Conservation (phyloP, 1,140 invertebrate species). For the Dendrolimus kikuchii region DNA sequence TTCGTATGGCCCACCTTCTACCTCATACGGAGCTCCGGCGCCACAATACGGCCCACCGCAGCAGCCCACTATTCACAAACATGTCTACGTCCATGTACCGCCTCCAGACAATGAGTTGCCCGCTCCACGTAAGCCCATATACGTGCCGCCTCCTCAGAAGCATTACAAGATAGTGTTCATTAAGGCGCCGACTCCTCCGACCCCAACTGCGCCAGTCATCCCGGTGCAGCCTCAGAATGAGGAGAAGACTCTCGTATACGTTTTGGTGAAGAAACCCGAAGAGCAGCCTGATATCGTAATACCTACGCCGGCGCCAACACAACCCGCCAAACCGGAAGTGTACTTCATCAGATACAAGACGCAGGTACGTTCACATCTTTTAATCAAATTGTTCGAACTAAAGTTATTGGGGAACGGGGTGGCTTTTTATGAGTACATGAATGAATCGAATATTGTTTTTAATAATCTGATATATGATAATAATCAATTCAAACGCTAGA, state of each 20-base stretch:
- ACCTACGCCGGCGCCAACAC: slow-evolving; percentile 84
- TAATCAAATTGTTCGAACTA: no score
- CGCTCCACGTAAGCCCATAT: slow-evolving; percentile 75
- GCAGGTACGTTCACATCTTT: slow-evolving; percentile 71
- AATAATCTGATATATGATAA: no score
- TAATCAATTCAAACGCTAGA: no score
- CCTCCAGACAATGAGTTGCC: slow-evolving; percentile 86
- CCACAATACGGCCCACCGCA: slow-evolving; percentile 81
- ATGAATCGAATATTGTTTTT: no score
- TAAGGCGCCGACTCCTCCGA: slow-evolving; percentile 86
- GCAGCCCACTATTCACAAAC: slow-evolving; percentile 87
- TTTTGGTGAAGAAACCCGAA: slow-evolving; percentile 91
- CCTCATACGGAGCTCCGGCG: slow-evolving; percentile 72
- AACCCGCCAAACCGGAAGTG: slow-evolving; percentile 88
- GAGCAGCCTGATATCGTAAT: slow-evolving; percentile 84
- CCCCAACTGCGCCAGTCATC: slow-evolving; percentile 82
- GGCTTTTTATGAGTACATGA: no score
- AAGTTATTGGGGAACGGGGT: no score
- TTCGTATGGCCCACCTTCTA: slow-evolving; percentile 45
- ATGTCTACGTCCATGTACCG: slow-evolving; percentile 89
- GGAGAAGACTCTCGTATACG: slow-evolving; percentile 91
- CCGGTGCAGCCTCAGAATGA: slow-evolving; percentile 85
- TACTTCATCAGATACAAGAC: slow-evolving; percentile 92
- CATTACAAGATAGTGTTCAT: slow-evolving; percentile 94
- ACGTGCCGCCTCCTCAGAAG: slow-evolving; percentile 83